Conservation (phyloP, 2,113 vertebrate species). For the Hemiscyllium ocellatum region DNA sequence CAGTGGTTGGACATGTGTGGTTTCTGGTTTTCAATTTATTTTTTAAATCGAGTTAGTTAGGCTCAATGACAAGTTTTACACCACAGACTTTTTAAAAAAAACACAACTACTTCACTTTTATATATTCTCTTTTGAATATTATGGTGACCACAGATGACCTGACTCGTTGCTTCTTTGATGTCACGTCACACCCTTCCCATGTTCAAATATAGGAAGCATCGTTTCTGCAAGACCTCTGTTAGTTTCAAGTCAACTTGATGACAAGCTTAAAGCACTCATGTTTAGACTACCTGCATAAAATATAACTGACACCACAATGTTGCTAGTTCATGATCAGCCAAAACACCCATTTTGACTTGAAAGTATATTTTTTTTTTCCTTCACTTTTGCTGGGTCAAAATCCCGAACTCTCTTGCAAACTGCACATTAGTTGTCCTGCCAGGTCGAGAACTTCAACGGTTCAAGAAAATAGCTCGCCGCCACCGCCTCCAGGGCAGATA, state of each 20-base stretch:
- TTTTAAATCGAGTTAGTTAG: neutral
- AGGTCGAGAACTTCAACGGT: too few species aligned
- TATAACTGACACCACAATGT: neutral
- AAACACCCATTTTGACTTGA: neutral
- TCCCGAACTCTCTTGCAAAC: too few species aligned
- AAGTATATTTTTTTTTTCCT: too few species aligned
- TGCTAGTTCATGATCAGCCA: neutral
- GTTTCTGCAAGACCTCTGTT: neutral
- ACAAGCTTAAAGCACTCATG: neutral
- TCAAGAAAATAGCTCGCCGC: too few species aligned
- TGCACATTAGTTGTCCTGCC: too few species aligned
- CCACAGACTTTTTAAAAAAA: neutral
- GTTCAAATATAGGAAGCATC: neutral
- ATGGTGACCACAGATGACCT: neutral
- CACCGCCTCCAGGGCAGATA: too few species aligned
- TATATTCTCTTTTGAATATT: neutral
- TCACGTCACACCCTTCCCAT: conserved; percentile 3
- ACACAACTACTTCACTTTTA: too few species aligned
- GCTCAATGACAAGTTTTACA: neutral
- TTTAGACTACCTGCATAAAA: too few species aligned
- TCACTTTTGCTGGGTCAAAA: too few species aligned
- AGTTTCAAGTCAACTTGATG: neutral
- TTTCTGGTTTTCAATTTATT: neutral
- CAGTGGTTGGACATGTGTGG: neutral
- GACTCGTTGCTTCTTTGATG: neutral